Evolutionary conservation across 2,113 vertebrate genomes (phyloP).

Genomic region (Aix galericulata): DNA sequence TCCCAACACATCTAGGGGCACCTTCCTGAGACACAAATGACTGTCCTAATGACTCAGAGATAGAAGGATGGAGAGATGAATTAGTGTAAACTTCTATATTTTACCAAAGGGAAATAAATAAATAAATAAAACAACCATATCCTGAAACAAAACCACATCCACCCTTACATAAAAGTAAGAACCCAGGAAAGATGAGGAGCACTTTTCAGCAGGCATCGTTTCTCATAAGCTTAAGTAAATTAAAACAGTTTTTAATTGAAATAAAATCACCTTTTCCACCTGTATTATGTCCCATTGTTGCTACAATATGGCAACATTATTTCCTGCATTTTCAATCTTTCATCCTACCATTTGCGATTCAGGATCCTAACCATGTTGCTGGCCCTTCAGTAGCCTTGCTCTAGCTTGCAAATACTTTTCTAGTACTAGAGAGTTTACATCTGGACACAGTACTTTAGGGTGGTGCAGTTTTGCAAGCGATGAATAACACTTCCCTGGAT

Average conservation of each 20-base stretch:
- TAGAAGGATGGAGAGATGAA: not conserved
- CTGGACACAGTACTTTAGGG: not conserved
- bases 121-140: not conserved
- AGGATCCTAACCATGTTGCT: not conserved
- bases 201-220: not conserved
- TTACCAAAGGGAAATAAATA: not conserved
- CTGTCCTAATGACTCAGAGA: not conserved
- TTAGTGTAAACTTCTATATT: not conserved
- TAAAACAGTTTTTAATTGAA: not conserved
- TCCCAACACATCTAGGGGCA: not conserved
- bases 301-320: not conserved
- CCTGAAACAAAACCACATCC: not conserved
- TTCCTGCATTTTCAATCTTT: accelerated
- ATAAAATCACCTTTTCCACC: not conserved
- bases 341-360: not conserved
- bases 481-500: not conserved
- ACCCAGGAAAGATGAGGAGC: not conserved
- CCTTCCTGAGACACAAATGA: not conserved
- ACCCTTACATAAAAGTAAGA: not conserved
- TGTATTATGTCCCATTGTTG: not conserved
- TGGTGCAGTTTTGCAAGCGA: not conserved
- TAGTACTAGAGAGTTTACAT: not conserved
- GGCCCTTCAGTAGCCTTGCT: not conserved
- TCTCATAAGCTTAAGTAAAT: not conserved
- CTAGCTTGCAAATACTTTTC: not conserved